Evolutionary conservation across 2,888 invertebrate genomes (phyloP).

Genomic region (Cepaea hortensis): DNA sequence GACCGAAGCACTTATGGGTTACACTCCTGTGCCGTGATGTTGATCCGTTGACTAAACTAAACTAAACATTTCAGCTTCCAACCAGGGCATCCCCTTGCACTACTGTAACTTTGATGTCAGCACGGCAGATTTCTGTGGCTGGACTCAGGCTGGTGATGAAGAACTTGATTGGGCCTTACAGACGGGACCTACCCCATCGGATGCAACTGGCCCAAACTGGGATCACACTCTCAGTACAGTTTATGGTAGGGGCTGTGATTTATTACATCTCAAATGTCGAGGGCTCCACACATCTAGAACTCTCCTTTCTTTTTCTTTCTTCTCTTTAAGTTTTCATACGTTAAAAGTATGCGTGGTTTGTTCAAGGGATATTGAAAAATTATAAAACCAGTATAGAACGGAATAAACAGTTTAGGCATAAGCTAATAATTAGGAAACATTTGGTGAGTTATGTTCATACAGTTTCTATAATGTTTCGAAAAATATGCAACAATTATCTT

Average conservation of each 20-base stretch:
- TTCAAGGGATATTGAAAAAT: too few relatives aligned
- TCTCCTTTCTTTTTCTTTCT: not conserved
- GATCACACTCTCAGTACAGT: slow-evolving; percentile 57
- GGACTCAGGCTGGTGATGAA: slow-evolving; percentile 40
- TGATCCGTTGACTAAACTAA: too few relatives aligned
- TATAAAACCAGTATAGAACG: too few relatives aligned
- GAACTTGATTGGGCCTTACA: slow-evolving; percentile 53
- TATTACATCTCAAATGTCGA: not conserved
- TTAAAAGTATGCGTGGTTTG: not conserved
- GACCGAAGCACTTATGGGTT: too few relatives aligned
- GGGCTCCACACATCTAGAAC: not conserved
- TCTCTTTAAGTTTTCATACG: not conserved
- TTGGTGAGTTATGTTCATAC: too few relatives aligned
- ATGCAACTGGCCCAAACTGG: slow-evolving; percentile 55
- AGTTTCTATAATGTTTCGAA: too few relatives aligned
- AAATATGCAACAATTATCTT: too few relatives aligned
- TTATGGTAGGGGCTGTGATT: slow-evolving; percentile 47
- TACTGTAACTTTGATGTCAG: slow-evolving; percentile 43
- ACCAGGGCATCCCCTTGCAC: not conserved
- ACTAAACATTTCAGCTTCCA: not conserved
- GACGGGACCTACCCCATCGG: slow-evolving; percentile 52
- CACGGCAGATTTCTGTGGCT: slow-evolving; percentile 33
- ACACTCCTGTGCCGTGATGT: too few relatives aligned
- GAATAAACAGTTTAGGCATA: too few relatives aligned
- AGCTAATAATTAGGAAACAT: too few relatives aligned